Base-by-base conservation (phyloP, 2,888 invertebrate species). In the Saturnia japonica region DNA sequence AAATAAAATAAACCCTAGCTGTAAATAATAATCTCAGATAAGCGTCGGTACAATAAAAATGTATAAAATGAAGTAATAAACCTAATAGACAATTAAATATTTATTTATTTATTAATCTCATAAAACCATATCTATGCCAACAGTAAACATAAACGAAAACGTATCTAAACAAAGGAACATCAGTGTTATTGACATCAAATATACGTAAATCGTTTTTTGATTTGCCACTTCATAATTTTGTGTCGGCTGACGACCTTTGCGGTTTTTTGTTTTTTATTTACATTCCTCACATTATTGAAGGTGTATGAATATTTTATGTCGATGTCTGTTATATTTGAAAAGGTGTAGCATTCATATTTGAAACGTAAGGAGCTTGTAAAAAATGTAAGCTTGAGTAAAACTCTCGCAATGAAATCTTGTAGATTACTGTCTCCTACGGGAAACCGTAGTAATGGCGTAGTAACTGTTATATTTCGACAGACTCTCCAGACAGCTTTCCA, bases 201-300 rank as follows among this genome's bases (percentile, higher is more conserved):
- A 64, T 70, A 70, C 40, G n/a, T 40, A 60, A 67, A 54, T 51
- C 67, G 51, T 45, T 57, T 54, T 68, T n/a, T 43, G 42, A 70
- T 60, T 67, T 60, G 67, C 40, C 67, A 57, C 67, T 70, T 43
- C 54, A 57, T 43, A 68, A 60, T 69, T 68, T 51, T 72, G 75
- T 68, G 54, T 68, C 68, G 75, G 76, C 75, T 75, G 71, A 66
- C 70, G 66, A 70, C 70, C 70, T 70, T 45, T 19, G 22, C 42
- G n/a, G 28, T 34, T 25, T 45, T 66, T 54, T 67, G n/a, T 51
- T 66, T 54, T 62, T 70, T 67, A 25, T 66, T 42, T n/a, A 67
- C 45, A 70, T 70, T 70, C 67, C 51, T 66, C 43, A 25, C 40
- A 67, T 64, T n/a, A 40, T 40, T 64, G 40, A 51, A 67, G 54